Evolutionary conservation across 2,113 vertebrate genomes (phyloP), one percentile per base, ranked within the genome.

Genomic region (Bothrops jararaca): DNA sequence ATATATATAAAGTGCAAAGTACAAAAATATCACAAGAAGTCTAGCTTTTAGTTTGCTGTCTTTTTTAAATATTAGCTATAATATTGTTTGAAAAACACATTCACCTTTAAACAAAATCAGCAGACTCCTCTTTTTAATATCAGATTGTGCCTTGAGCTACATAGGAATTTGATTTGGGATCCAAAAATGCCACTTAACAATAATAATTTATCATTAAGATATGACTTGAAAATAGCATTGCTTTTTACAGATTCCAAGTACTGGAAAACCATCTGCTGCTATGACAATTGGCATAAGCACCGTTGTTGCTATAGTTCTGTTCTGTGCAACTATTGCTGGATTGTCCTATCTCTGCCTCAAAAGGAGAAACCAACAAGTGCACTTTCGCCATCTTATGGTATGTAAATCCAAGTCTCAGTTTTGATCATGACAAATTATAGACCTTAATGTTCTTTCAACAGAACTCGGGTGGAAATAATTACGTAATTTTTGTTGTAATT

Each of bases 351-450:
- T 97, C 90, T 93, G 97, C 86, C 95, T 97, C 94, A 98, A 96
- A 93, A 95, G 97, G 93, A 98, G 97, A 93, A 97, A 96, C 0
- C 95, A 97, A 0, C 97, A 97, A 86, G 98, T 99, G 93, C 96
- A 97, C 42, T 99, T 99, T 94, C 98, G 98, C 3, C 97, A 98
- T 95, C 98, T 99, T 94, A 98, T 96, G 97, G 98, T 98, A 94
- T 23, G 54, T 50, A 8, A 20, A 13, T 42, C 34, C 34, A 80
- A 42, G 34, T 34, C 34, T 80, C 34, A 80, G 34, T 34, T 80
- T 80, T 80, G 34, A 15, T 80, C 1, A 18, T 80, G 18, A 74
- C 64, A 56, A 54, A 56, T 20, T 56, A 56, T 20, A 69, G 13
- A 69, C 24, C 26, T 60, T 34, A 15, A n/a, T 74, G 13, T 74